These are phyloP conservation scores for Dryobota labecula DNA, from an alignment of 2,888 invertebrate genomes.

Conservation along the genomic window DNA sequence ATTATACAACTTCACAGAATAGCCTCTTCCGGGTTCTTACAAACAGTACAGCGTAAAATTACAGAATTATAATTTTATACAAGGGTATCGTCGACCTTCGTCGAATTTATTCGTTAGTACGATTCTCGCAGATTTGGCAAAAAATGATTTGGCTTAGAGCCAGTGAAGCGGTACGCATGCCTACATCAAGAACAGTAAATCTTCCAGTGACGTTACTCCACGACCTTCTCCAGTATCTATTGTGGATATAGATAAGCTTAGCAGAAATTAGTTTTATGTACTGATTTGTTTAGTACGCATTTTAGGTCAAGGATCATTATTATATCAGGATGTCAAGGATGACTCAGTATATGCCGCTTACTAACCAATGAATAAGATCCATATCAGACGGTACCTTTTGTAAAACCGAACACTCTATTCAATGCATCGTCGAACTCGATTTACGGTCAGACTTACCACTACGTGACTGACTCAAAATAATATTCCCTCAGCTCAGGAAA, in stretches of 20 bases:
- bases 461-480: conserved; percentile 36
- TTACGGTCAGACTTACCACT: conserved; percentile 35
- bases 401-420: conserved; percentile 40
- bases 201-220: conserved; percentile 71
- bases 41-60: conserved; percentile 53
- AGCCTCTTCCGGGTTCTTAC: conserved; percentile 28
- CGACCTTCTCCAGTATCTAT: conserved; percentile 71
- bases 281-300: conserved; percentile 52
- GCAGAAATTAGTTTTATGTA: conserved; percentile 58
- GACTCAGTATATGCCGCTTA: not conserved
- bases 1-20: conserved; percentile 9
- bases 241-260: conserved; percentile 67
- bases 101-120: conserved; percentile 77
- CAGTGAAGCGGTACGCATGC: conserved; percentile 69
- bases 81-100: conserved; percentile 73
- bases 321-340: conserved; percentile 44
- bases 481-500: conserved; percentile 14
- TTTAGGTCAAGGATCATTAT: conserved; percentile 53
- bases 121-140: conserved; percentile 80
- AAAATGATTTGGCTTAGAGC: conserved; percentile 75
- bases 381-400: conserved; percentile 16
- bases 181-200: conserved; percentile 76
- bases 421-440: conserved; percentile 51
- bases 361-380: conserved; percentile 31
- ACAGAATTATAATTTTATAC: conserved; percentile 70